phyloP scores from a whole-genome alignment of 2,888 invertebrate genomes.

The Pristionchus arcanus region DNA sequence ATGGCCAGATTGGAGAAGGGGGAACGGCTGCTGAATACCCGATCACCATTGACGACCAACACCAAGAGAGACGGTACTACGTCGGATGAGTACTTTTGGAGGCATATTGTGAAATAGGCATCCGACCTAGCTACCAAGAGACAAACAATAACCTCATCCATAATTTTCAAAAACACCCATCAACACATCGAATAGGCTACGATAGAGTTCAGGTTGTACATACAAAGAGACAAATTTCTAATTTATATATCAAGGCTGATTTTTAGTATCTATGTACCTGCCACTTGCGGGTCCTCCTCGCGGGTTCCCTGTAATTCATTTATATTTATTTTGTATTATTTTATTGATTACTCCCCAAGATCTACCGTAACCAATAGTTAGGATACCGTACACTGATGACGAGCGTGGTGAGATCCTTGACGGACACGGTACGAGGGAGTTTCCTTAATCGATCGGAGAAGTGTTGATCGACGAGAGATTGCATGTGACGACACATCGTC shows the following conservation, averaged over 20 bases:
- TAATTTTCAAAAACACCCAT: too few relatives aligned
- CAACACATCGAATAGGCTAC: neutral
- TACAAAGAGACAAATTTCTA: neutral
- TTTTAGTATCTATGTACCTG: neutral
- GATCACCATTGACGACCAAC: neutral
- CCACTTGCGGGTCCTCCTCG: slow-evolving; percentile 45
- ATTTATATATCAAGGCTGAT: neutral
- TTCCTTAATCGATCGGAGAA: slow-evolving; percentile 67
- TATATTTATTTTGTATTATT: neutral
- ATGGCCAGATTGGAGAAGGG: slow-evolving; percentile 30
- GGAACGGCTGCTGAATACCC: slow-evolving; percentile 32
- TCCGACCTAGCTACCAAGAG: too few relatives aligned
- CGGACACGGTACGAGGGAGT: slow-evolving; percentile 66
- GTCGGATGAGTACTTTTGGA: too few relatives aligned
- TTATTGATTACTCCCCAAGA: neutral
- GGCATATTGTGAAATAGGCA: too few relatives aligned
- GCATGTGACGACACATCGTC: slow-evolving; percentile 70
- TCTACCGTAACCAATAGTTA: neutral
- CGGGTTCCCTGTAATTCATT: slow-evolving; percentile 45
- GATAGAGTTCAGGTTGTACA: neutral
- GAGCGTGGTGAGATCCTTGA: slow-evolving; percentile 67
- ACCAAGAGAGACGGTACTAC: too few relatives aligned
- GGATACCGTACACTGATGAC: slow-evolving; percentile 59
- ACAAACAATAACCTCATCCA: neutral
- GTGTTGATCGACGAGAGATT: slow-evolving; percentile 68